These are phyloP conservation scores for Caenorhabditis becei DNA, from an alignment of 2,888 invertebrate genomes.

Conservation along the genomic window DNA sequence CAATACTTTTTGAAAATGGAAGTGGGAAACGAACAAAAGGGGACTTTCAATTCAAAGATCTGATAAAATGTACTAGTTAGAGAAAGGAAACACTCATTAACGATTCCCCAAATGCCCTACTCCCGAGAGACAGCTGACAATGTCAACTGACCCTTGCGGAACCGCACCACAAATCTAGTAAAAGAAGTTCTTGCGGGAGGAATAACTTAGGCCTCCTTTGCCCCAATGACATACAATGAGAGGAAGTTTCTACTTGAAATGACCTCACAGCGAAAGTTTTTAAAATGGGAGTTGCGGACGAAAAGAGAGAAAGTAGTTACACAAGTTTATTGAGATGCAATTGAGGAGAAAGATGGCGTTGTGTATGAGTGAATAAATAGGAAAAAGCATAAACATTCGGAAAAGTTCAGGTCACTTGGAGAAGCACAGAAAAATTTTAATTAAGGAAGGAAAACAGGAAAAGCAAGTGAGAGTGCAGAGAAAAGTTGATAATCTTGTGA, in stretches of 20 bases:
- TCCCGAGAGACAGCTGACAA: background rate
- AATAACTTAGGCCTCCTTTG: background rate
- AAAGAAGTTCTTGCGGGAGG: background rate
- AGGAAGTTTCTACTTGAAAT: slow-evolving; percentile 45
- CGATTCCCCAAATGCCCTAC: background rate
- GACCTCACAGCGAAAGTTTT: slow-evolving; percentile 12
- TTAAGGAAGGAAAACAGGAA: background rate
- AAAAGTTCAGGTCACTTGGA: background rate
- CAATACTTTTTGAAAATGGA: background rate
- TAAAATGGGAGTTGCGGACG: background rate
- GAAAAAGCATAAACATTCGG: background rate
- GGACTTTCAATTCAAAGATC: background rate
- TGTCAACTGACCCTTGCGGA: background rate
- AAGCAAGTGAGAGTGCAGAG: background rate
- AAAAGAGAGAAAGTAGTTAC: background rate
- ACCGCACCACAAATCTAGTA: too few relatives aligned
- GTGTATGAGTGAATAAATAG: background rate
- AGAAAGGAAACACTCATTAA: background rate
- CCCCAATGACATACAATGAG: slow-evolving; percentile 32
- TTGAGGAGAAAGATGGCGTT: background rate
- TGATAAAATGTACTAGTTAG: background rate
- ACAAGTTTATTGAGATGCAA: slow-evolving; percentile 12
- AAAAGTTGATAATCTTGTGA: too few relatives aligned
- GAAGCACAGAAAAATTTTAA: too few relatives aligned
- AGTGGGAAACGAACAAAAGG: background rate